A percentile compares a stretch with the other conserved stretches of the same genome.
Conservation (phyloP, 1,140 invertebrate genomes). For the Aphaenogaster floridana region DNA sequence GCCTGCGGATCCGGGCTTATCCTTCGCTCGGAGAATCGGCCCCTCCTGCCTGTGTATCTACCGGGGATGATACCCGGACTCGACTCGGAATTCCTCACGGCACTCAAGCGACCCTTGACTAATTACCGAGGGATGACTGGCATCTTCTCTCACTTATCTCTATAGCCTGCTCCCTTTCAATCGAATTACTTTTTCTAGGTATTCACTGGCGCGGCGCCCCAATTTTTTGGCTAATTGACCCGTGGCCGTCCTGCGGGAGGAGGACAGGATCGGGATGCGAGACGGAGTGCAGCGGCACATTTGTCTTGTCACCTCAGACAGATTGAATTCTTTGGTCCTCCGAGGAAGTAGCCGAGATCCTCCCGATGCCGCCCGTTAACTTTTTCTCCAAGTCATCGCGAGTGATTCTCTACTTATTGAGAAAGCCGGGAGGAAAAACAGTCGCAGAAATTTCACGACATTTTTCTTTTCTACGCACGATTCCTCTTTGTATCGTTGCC, state of each 20-base stretch:
- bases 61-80: conserved; percentile 67
- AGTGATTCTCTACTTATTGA: conserved; percentile 28
- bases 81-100: conserved; percentile 73
- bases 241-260: conserved; percentile 56
- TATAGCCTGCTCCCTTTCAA: conserved; percentile 81
- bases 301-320: conserved; percentile 80
- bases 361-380: conserved; percentile 5
- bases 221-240: conserved; percentile 87
- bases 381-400: conserved; percentile 58
- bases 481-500: neutral
- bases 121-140: conserved; percentile 86
- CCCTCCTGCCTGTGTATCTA: conserved; percentile 29
- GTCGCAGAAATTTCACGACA: neutral
- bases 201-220: conserved; percentile 79
- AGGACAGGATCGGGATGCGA: conserved; percentile 10
- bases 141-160: conserved; percentile 86
- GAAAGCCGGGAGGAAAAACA: neutral
- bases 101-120: conserved; percentile 84
- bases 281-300: conserved; percentile 75
- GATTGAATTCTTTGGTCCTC: conserved; percentile 76
- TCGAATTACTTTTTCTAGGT: conserved; percentile 85
- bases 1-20: conserved; percentile 68
- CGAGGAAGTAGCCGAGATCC: conserved; percentile 43
- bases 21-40: conserved; percentile 51
- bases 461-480: neutral